Conservation (phyloP, 2,888 invertebrate genomes). For the Eristalis tenax region DNA sequence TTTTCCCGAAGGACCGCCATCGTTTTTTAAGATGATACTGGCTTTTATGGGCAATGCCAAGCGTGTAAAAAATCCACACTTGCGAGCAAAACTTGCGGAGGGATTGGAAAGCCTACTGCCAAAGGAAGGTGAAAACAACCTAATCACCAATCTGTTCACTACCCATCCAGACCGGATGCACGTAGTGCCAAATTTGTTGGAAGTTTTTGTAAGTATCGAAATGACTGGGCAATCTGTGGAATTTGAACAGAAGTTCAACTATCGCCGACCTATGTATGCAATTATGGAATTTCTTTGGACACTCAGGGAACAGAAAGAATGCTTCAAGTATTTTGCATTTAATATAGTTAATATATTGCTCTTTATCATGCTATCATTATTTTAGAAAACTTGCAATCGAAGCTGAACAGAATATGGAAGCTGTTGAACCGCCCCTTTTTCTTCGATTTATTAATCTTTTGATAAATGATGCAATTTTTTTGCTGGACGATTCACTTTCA, state of each 20-base stretch:
- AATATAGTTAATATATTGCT: neutral
- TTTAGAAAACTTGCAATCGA: slow-evolving; percentile 87
- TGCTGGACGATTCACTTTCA: slow-evolving; percentile 94
- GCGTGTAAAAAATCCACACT: slow-evolving; percentile 93
- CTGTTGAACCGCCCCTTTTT: slow-evolving; percentile 94
- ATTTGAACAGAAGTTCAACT: slow-evolving; percentile 98
- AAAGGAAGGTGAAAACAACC: slow-evolving; percentile 82
- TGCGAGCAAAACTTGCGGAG: slow-evolving; percentile 94
- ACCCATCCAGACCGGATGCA: slow-evolving; percentile 88
- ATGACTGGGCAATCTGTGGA: slow-evolving; percentile 98
- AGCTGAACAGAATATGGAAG: slow-evolving; percentile 94
- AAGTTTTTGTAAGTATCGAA: slow-evolving; percentile 98
- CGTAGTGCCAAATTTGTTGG: slow-evolving; percentile 90
- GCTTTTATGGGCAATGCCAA: slow-evolving; percentile 93
- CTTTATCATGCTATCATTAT: slow-evolving; percentile 56
- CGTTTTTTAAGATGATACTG: slow-evolving; percentile 89
- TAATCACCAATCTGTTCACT: slow-evolving; percentile 88
- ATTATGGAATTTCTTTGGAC: slow-evolving; percentile 96
- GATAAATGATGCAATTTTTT: slow-evolving; percentile 98
- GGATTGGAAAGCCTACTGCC: slow-evolving; percentile 93
- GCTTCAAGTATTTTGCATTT: slow-evolving; percentile 85
- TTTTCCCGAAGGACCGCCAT: slow-evolving; percentile 85
- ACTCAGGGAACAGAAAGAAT: slow-evolving; percentile 88
- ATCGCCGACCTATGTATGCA: slow-evolving; percentile 96
- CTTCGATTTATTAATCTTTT: slow-evolving; percentile 96